Evolutionary conservation across 2,113 vertebrate species (phyloP).

Genomic region (Lophotis ruficrista): DNA sequence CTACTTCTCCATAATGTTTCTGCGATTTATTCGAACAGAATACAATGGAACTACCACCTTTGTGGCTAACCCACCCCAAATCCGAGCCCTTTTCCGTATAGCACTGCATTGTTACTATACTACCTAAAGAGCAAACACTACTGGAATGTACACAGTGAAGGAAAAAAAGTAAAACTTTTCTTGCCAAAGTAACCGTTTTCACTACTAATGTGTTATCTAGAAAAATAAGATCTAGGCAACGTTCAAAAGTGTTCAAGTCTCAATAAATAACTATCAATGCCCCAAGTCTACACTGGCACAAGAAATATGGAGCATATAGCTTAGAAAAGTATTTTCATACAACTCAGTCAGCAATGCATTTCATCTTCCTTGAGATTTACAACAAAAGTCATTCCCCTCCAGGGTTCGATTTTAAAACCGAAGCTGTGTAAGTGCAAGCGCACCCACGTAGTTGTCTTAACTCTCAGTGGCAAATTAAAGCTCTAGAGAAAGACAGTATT

Average conservation of each 20-base stretch:
- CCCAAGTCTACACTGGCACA: constrained; percentile 55
- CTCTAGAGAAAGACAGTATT: constrained; percentile 56
- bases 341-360: constrained; percentile 22
- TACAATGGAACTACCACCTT: constrained; percentile 35
- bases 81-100: constrained; percentile 69
- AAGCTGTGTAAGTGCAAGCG: background rate
- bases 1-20: constrained; percentile 43
- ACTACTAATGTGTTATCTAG: constrained; percentile 33
- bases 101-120: constrained; percentile 35
- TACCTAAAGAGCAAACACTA: constrained; percentile 27
- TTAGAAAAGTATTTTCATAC: constrained; percentile 45
- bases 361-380: constrained; percentile 12
- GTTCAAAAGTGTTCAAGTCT: constrained; percentile 69
- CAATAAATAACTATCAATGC: constrained; percentile 73
- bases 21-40: constrained; percentile 59
- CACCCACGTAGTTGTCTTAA: constrained; percentile 15
- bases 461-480: constrained; percentile 54
- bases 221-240: constrained; percentile 73
- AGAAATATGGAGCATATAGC: constrained; percentile 46
- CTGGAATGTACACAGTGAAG: constrained; percentile 72
- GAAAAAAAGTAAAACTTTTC: constrained; percentile 40
- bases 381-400: constrained; percentile 13
- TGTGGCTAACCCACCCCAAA: constrained; percentile 14
- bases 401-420: background rate
- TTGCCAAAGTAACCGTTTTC: constrained; percentile 35